These are phyloP conservation scores for Mellivora capensis DNA, from an alignment of 2,113 vertebrate species.

Conservation along the genomic window DNA sequence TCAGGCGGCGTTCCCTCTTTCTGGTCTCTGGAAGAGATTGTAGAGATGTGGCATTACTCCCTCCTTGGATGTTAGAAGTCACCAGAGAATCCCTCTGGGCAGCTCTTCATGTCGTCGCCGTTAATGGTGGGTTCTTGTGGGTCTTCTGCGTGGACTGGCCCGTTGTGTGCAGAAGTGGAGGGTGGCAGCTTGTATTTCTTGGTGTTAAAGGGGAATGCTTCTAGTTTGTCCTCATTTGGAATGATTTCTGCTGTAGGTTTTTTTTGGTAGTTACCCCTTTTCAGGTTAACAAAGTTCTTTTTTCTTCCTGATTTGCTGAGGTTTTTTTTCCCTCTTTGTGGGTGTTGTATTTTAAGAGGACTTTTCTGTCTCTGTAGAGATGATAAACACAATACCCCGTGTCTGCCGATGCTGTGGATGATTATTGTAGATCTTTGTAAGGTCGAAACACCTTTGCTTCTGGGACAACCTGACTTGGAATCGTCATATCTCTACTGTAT, in stretches of 20 bases:
- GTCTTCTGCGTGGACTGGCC: not conserved
- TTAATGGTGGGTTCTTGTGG: not conserved
- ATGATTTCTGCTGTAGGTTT: not conserved
- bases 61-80: not conserved
- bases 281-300: not conserved
- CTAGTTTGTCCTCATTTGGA: not conserved
- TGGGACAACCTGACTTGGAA: not conserved
- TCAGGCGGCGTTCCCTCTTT: not conserved
- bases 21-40: not conserved
- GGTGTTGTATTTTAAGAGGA: not conserved
- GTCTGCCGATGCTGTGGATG: not conserved
- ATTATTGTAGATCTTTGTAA: not conserved
- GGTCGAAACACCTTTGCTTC: not conserved
- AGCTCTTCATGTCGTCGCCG: not conserved
- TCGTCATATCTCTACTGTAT: not conserved
- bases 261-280: not conserved
- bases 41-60: not conserved
- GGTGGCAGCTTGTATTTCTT: not conserved
- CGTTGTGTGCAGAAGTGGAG: not conserved
- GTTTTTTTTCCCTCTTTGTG: not conserved
- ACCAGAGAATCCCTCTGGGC: not conserved
- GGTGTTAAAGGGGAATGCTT: not conserved
- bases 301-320: not conserved
- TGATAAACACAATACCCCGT: not conserved
- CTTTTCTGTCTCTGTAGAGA: not conserved